These are phyloP conservation scores for Nemopilema nomurai DNA, from an alignment of 30 jellyfish, hydroid and myxozoan species.

Conservation along the genomic window DNA sequence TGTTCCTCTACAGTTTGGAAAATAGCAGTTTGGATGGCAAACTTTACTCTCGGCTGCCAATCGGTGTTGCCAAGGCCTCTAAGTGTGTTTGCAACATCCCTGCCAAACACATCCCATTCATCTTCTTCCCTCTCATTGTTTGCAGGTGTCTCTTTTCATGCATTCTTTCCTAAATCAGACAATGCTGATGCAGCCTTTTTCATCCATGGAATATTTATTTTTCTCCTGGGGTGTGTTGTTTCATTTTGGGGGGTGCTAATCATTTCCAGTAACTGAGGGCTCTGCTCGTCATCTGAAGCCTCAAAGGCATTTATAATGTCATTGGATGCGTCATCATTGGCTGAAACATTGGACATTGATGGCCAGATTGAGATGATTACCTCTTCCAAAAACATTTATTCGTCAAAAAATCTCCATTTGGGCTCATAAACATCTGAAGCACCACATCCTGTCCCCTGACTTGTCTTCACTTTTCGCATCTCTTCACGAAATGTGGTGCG, in stretches of 20 bases:
- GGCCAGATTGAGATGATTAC: conserved; percentile 37
- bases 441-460: conserved; percentile 62
- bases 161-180: conserved; percentile 35
- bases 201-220: conserved; percentile 40
- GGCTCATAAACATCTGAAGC: conserved; percentile 44
- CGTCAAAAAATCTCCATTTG: conserved; percentile 53
- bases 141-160: conserved; percentile 31
- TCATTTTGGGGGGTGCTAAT: conserved; percentile 41
- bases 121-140: conserved; percentile 43
- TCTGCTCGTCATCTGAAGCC: conserved; percentile 44
- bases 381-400: conserved; percentile 40
- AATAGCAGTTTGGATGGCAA: conserved; percentile 43
- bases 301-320: conserved; percentile 26
- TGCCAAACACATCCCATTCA: conserved; percentile 59
- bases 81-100: conserved; percentile 35
- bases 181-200: conserved; percentile 50
- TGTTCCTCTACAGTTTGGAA: conserved; percentile 37
- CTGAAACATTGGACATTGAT: conserved; percentile 29
- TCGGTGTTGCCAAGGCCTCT: conserved; percentile 42
- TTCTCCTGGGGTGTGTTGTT: conserved; percentile 37
- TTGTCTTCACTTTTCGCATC: conserved; percentile 51
- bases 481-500: conserved; percentile 62
- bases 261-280: conserved; percentile 27
- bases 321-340: conserved; percentile 37
- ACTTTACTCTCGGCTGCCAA: conserved; percentile 44